These are phyloP conservation scores for Maylandia zebra DNA, from an alignment of 2,113 vertebrate genomes.

Conservation along the genomic window DNA sequence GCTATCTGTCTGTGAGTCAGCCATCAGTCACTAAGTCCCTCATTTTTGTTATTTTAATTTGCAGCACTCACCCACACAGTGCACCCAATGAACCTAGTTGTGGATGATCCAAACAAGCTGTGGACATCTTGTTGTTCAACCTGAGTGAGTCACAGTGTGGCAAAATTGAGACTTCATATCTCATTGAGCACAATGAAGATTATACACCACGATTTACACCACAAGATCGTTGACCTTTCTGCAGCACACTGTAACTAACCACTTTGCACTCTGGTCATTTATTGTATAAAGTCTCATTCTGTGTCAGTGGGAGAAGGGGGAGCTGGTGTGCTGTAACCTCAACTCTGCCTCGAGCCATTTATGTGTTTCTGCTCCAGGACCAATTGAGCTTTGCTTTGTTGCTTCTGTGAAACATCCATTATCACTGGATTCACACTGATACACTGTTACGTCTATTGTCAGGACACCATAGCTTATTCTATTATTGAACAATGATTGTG, in stretches of 20 bases:
- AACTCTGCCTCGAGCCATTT: background rate
- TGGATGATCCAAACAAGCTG: conserved; percentile 5
- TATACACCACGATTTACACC: conserved; percentile 3
- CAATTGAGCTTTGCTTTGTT: background rate
- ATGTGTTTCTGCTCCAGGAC: background rate
- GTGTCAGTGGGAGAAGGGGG: conserved; percentile 3
- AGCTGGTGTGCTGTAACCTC: conserved; percentile 9
- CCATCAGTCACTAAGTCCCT: conserved; percentile 37
- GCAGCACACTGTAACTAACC: conserved; percentile 38
- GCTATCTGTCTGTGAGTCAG: conserved; percentile 49
- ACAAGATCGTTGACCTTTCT: conserved; percentile 45
- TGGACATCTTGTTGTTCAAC: background rate
- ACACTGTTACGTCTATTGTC: background rate
- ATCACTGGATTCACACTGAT: background rate
- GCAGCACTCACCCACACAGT: conserved; percentile 39
- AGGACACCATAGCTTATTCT: background rate
- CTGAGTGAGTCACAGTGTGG: conserved; percentile 2
- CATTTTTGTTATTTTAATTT: conserved; percentile 49
- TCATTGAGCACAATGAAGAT: conserved; percentile 25
- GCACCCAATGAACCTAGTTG: background rate
- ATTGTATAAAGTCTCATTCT: conserved; percentile 25
- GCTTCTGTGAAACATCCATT: background rate
- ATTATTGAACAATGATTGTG: background rate
- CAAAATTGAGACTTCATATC: conserved; percentile 21
- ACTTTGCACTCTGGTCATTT: conserved; percentile 27